These are phyloP conservation scores for Syngnathus floridae DNA, from an alignment of 2,113 vertebrate species.

Conservation along the genomic window DNA sequence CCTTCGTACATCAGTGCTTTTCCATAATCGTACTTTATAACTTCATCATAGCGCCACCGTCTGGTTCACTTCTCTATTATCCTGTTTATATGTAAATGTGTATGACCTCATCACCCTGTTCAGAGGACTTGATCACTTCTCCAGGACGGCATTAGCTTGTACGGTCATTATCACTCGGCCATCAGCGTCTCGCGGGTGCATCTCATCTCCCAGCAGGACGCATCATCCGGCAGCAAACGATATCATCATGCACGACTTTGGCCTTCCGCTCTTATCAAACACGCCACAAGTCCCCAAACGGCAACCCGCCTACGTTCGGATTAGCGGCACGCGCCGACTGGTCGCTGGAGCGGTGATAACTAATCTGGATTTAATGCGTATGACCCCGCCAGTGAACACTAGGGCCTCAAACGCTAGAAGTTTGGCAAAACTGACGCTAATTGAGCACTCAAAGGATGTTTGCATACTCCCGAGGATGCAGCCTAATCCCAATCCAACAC, in stretches of 20 bases:
- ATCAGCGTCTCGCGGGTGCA: not conserved
- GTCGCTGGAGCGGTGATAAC: conserved; percentile 12
- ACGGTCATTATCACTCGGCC: not conserved
- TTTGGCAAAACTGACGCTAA: conserved; percentile 56
- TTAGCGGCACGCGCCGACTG: conserved; percentile 13
- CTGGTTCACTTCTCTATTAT: not conserved
- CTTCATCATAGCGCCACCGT: not conserved
- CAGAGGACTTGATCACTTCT: not conserved
- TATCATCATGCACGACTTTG: not conserved
- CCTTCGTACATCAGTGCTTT: not conserved
- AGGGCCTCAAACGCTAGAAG: conserved; percentile 19
- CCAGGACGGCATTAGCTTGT: not conserved
- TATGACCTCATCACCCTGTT: not conserved
- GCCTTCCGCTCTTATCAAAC: conserved; percentile 30
- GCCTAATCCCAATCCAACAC: not conserved
- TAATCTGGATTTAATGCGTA: conserved; percentile 39
- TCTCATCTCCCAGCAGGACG: conserved; percentile 44
- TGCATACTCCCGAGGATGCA: not conserved
- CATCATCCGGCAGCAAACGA: conserved; percentile 47
- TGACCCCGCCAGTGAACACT: not conserved
- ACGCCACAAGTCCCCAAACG: conserved; percentile 33
- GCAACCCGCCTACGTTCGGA: conserved; percentile 22
- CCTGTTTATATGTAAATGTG: not conserved
- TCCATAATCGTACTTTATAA: not conserved
- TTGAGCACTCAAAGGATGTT: conserved; percentile 26